Evolutionary conservation across 1,140 invertebrate species (phyloP), one percentile per base, ranked within the genome.

Genomic region (Octopus sinensis): DNA sequence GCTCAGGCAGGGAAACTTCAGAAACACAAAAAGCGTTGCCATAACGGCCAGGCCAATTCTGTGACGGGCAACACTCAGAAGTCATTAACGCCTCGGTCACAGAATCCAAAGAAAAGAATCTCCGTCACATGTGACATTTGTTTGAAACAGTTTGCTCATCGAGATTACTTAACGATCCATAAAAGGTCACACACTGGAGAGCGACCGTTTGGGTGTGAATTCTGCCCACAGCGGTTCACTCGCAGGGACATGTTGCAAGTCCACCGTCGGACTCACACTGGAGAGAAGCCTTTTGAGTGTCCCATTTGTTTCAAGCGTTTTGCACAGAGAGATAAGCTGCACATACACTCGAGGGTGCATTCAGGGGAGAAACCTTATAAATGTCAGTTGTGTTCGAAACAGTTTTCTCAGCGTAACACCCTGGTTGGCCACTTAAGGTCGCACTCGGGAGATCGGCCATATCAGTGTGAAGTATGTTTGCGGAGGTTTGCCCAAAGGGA

Each of bases 351-450:
- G 7, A 12, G 79, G 6, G 53, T 83, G 5, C 86, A 88, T 79
- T 87, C 85, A 23, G 86, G 84, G n/a, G 86, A 86, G 76, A 83
- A 85, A 71, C 87, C 87, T 0, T 88, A 86, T 81, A 83, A 79
- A 52, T 98, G 97, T 91, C 96, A 98, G 92, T 97, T 98, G 90
- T 98, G 97, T 92, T 96, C 97, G 91, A 94, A 96, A 89, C 97
- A 98, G 92, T 99, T 99, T 92, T 99, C 97, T 54, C 98, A 99
- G 92, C 93, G 78, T 17, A 43, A 30, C 6, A 79, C 23, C 56
- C 78, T 79, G 6, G 53, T 56, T 43, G 76, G 53, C 73, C 80
- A 81, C 76, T 52, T 62, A 78, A 53, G 80, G n/a, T 56, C 53
- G 17, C 88, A 98, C 56, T 76, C 76, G 4, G 76, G 76, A 5